phyloP scores from a whole-genome alignment of 2,797 vertebrate species.

The Ceryle rudis region DNA sequence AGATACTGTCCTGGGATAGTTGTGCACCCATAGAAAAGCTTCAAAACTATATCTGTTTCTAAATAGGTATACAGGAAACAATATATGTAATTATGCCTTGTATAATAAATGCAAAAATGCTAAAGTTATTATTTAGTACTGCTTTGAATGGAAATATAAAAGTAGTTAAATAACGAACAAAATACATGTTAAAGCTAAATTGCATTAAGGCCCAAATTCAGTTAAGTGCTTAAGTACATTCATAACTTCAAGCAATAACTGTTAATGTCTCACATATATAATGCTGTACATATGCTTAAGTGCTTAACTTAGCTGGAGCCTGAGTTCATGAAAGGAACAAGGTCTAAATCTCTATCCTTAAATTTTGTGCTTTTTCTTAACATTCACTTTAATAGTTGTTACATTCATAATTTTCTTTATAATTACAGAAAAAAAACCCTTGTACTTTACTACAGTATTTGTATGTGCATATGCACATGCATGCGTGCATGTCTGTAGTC shows the following conservation, averaged over 20 bases:
- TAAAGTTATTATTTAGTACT: not conserved
- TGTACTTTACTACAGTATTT: not conserved
- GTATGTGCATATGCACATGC: too few species aligned
- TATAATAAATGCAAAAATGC: not conserved
- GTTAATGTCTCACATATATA: not conserved
- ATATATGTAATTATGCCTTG: not conserved
- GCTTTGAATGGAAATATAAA: not conserved
- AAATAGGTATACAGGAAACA: not conserved
- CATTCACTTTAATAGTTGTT: not conserved
- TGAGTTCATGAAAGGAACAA: not conserved
- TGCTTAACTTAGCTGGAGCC: slow-evolving; percentile 3
- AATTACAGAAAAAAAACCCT: not conserved
- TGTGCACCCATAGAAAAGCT: not conserved
- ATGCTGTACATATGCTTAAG: not conserved
- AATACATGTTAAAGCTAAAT: not conserved
- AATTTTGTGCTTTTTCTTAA: not conserved
- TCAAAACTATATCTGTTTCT: not conserved
- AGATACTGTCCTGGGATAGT: not conserved
- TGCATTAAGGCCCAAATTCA: not conserved
- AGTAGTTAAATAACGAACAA: not conserved
- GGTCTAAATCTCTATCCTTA: not conserved
- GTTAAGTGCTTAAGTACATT: slow-evolving; percentile 13
- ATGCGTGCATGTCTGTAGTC: not conserved
- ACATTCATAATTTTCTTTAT: not conserved
- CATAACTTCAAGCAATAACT: not conserved